These are phyloP conservation scores for Acomys russatus DNA, from an alignment of 2,797 vertebrate genomes.

Conservation along the genomic window DNA sequence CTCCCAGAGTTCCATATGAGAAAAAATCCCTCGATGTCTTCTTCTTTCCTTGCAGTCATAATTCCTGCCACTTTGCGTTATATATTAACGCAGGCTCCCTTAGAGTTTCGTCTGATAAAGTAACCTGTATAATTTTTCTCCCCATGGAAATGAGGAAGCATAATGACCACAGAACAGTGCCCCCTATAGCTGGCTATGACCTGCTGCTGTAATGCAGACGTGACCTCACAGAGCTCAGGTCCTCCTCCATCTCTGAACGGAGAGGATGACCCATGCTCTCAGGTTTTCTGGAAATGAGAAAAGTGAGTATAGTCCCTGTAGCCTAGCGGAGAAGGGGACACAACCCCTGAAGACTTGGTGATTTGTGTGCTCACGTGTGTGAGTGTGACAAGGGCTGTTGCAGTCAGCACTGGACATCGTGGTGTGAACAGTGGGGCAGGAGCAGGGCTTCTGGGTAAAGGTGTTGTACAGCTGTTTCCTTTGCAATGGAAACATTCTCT, in stretches of 20 bases:
- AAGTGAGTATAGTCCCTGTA: accelerated
- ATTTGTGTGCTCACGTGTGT: too few relatives aligned
- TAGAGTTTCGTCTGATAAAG: not conserved
- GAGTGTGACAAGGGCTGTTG: accelerated
- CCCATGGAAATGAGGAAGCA: not conserved
- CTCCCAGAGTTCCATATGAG: not conserved
- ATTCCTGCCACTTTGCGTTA: constrained; percentile 22
- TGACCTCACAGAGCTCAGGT: accelerated
- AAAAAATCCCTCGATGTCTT: not conserved
- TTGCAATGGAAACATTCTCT: not conserved
- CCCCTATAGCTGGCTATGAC: not conserved
- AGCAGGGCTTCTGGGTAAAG: not conserved
- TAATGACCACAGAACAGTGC: not conserved
- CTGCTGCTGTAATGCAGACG: not conserved
- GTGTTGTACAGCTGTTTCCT: not conserved
- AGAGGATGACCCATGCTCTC: not conserved
- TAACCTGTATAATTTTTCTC: constrained; percentile 36
- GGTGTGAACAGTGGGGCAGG: accelerated
- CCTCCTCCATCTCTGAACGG: not conserved
- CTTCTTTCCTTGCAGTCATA: accelerated
- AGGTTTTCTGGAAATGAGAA: not conserved
- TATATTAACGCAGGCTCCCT: not conserved
- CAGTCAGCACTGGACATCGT: accelerated
- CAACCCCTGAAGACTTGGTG: accelerated
- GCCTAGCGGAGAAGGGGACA: too few relatives aligned